A percentile compares a stretch with the other conserved stretches of the same genome.
Evolutionary conservation across 1,140 invertebrate species (phyloP).

Genomic region (Phymorhynchus buccinoides): DNA sequence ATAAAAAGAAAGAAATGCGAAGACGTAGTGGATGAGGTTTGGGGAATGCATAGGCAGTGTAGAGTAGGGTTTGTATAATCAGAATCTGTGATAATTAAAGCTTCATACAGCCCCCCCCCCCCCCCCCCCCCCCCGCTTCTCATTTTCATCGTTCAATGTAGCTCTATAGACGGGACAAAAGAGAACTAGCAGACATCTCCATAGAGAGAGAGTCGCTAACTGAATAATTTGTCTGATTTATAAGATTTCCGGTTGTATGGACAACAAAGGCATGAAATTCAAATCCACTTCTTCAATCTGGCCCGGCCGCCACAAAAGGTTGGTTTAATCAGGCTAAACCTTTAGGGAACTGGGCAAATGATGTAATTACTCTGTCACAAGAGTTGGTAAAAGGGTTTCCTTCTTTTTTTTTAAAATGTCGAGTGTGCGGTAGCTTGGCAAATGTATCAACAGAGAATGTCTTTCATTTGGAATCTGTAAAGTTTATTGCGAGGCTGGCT

Average conservation of each 20-base stretch:
- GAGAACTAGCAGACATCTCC: neutral
- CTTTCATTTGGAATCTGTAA: slow-evolving; percentile 2
- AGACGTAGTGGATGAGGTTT: neutral
- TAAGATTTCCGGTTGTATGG: neutral
- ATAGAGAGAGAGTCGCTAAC: neutral
- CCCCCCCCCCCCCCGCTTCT: neutral
- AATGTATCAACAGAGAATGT: slow-evolving; percentile 4
- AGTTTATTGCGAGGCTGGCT: too few species aligned
- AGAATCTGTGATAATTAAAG: slow-evolving; percentile 27
- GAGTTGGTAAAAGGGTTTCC: neutral
- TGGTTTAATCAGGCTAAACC: slow-evolving; percentile 7
- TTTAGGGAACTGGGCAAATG: neutral
- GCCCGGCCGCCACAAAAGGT: neutral
- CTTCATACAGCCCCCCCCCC: neutral
- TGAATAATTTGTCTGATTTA: slow-evolving; percentile 19
- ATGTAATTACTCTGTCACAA: neutral
- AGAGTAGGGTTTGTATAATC: slow-evolving; percentile 7
- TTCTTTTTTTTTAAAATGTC: too few species aligned
- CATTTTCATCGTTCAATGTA: neutral
- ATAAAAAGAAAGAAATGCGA: too few species aligned
- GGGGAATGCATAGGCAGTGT: too few species aligned
- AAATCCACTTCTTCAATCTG: neutral
- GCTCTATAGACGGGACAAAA: neutral
- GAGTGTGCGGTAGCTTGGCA: neutral
- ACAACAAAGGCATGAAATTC: slow-evolving; percentile 25